phyloP scores from a whole-genome alignment of 2,888 invertebrate species.

The Aromia moschata region DNA sequence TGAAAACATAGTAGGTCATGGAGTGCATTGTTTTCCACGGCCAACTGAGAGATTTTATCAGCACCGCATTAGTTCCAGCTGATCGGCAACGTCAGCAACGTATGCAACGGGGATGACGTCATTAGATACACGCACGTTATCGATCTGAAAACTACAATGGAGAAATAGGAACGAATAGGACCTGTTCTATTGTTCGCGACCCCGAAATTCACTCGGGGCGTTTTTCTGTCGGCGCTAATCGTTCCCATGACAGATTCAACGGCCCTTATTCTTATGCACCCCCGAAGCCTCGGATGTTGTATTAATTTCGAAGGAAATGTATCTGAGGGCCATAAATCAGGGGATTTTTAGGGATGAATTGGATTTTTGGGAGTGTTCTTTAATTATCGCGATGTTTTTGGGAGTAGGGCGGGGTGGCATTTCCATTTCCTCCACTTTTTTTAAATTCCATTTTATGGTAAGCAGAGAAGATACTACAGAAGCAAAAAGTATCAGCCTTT shows the following conservation, averaged over 20 bases:
- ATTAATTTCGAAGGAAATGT: conserved; percentile 11
- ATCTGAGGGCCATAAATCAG: conserved; percentile 32
- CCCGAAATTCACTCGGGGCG: conserved; percentile 34
- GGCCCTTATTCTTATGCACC: conserved; percentile 34
- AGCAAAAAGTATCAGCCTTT: too few species aligned
- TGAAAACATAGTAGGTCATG: too few species aligned
- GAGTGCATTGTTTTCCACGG: too few species aligned
- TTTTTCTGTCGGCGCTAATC: conserved; percentile 36
- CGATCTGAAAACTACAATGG: conserved; percentile 7
- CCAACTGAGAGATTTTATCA: too few species aligned
- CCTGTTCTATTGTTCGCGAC: conserved; percentile 36
- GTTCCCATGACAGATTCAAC: conserved; percentile 36
- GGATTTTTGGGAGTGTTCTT: neutral
- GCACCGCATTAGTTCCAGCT: neutral
- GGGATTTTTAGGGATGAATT: conserved; percentile 19
- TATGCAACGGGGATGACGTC: neutral
- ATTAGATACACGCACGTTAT: neutral
- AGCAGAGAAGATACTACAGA: too few species aligned
- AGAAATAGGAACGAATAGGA: conserved; percentile 27
- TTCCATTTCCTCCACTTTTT: too few species aligned
- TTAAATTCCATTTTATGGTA: too few species aligned
- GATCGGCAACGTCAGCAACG: neutral
- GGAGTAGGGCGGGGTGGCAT: conserved; percentile 3
- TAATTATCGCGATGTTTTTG: conserved; percentile 13
- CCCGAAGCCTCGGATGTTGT: conserved; percentile 12